Evolutionary conservation across 2,888 invertebrate genomes (phyloP).

Genomic region (Dione vanillae): DNA sequence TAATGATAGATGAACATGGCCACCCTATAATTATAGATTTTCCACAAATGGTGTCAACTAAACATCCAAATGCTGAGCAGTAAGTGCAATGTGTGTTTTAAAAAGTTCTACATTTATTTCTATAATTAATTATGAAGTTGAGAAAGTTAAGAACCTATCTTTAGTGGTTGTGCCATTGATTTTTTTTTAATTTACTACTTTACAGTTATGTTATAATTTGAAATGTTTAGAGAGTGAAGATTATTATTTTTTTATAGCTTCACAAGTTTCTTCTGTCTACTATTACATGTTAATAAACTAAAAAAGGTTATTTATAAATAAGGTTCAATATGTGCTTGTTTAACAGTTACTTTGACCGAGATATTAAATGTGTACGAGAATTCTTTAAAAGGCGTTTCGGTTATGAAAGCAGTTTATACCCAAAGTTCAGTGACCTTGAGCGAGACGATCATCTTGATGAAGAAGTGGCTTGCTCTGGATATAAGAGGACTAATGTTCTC

Average conservation of each 20-base stretch:
- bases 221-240: too few species aligned
- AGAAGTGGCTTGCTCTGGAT: slow-evolving; percentile 96
- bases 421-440: slow-evolving; percentile 90
- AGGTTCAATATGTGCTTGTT: background rate
- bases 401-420: slow-evolving; percentile 93
- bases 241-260: too few species aligned
- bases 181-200: too few species aligned
- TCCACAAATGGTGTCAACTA: slow-evolving; percentile 99
- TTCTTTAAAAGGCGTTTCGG: slow-evolving; percentile 96
- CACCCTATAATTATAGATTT: slow-evolving; percentile 97
- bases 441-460: slow-evolving; percentile 93
- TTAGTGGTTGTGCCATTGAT: too few species aligned
- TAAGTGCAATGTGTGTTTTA: slow-evolving; percentile 68
- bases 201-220: too few species aligned
- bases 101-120: too few species aligned
- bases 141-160: too few species aligned
- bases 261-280: background rate
- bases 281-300: too few species aligned
- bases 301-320: too few species aligned
- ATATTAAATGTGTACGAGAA: slow-evolving; percentile 95
- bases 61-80: slow-evolving; percentile 95
- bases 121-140: too few species aligned
- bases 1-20: slow-evolving; percentile 92
- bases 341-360: slow-evolving; percentile 94
- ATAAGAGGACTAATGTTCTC: slow-evolving; percentile 93